Evolutionary conservation across 2,113 vertebrate species (phyloP).

Genomic region (human (Homo sapiens)): DNA sequence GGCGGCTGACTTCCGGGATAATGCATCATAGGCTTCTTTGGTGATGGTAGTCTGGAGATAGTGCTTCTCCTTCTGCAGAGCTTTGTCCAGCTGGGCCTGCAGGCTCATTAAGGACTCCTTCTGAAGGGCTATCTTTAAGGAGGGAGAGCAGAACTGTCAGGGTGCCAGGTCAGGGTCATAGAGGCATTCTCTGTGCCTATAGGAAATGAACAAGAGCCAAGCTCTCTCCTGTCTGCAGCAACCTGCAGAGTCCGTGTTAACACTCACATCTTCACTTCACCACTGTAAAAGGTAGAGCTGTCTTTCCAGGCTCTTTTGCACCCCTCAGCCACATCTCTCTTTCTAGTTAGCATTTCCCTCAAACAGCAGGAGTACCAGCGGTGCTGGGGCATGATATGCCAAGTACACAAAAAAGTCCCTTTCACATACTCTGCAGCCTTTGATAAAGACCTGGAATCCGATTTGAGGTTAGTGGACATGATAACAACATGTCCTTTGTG

Average conservation of each 20-base stretch:
- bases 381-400: neutral
- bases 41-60: constrained; percentile 55
- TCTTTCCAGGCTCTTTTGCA: neutral
- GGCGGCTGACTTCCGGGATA: constrained; percentile 66
- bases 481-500: neutral
- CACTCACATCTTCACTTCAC: too few species aligned
- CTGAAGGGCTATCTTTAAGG: constrained; percentile 68
- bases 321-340: neutral
- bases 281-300: neutral
- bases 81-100: constrained; percentile 74
- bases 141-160: neutral
- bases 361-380: neutral
- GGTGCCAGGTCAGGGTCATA: neutral
- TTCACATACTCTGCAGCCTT: neutral
- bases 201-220: neutral
- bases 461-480: neutral
- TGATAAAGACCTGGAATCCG: neutral
- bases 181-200: neutral
- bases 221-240: neutral
- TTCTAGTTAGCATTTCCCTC: neutral
- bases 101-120: constrained; percentile 69
- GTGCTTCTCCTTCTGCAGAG: constrained; percentile 18
- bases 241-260: neutral
- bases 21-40: constrained; percentile 67
- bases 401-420: neutral